Evolutionary conservation across 2,888 invertebrate genomes (phyloP).

Genomic region (Eristalis arbustorum): DNA sequence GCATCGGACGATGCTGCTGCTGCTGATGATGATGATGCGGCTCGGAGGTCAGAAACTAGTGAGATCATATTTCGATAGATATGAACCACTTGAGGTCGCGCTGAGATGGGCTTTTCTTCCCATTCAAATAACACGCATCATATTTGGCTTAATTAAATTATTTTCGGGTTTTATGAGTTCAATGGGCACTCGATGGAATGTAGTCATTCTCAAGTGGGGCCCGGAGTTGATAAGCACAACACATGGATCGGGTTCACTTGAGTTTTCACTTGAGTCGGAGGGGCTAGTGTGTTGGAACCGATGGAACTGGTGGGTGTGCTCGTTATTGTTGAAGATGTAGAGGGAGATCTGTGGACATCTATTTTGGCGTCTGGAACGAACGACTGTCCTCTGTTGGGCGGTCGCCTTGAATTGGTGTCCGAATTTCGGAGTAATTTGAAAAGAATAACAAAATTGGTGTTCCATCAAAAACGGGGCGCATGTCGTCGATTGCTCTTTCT

Average conservation of each 20-base stretch:
- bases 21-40: neutral
- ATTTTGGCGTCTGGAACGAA: too few species aligned
- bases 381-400: too few species aligned
- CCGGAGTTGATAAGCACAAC: neutral
- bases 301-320: too few species aligned
- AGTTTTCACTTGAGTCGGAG: neutral
- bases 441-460: too few species aligned
- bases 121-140: neutral
- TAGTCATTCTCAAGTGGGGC: neutral
- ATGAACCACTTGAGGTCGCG: conserved; percentile 4
- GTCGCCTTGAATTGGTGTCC: too few species aligned
- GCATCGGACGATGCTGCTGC: neutral
- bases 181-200: neutral
- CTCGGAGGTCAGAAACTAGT: conserved; percentile 30
- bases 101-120: neutral
- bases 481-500: too few species aligned
- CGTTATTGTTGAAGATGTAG: too few species aligned
- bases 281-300: too few species aligned
- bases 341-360: fast-evolving
- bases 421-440: too few species aligned
- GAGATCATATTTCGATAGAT: conserved; percentile 44
- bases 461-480: too few species aligned
- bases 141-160: conserved; percentile 1
- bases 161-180: neutral
- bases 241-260: neutral